These are phyloP conservation scores for Ellobium chinense DNA, from an alignment of 2,888 invertebrate genomes.

Conservation along the genomic window DNA sequence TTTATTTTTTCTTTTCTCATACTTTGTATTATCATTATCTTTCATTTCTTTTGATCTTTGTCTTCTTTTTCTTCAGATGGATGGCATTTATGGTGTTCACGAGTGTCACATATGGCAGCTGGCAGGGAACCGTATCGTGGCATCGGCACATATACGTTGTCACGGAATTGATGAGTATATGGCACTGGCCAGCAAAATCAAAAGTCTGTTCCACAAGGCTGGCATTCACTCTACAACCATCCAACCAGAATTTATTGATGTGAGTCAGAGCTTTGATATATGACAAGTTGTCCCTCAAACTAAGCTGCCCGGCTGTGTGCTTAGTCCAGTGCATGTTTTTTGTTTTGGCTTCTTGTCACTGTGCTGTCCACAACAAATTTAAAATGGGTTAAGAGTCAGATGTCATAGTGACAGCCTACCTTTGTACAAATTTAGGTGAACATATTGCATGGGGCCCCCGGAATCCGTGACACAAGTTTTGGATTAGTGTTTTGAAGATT, in stretches of 20 bases:
- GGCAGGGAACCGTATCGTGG: conserved; percentile 97
- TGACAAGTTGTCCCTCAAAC: too few relatives aligned
- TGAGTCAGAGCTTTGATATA: conserved; percentile 13
- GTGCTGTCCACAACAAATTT: too few relatives aligned
- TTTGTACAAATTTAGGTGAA: too few relatives aligned
- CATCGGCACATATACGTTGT: conserved; percentile 97
- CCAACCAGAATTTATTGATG: conserved; percentile 89
- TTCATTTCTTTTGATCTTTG: not conserved
- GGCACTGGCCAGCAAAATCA: conserved; percentile 97
- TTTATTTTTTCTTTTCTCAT: too few relatives aligned
- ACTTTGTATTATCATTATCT: not conserved
- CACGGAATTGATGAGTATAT: conserved; percentile 95
- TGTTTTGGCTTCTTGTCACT: too few relatives aligned
- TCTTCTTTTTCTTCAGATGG: conserved; percentile 81
- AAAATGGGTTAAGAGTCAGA: too few relatives aligned
- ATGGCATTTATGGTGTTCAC: conserved; percentile 96
- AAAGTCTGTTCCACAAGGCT: conserved; percentile 98
- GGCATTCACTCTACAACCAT: conserved; percentile 99
- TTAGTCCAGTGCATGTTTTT: too few relatives aligned
- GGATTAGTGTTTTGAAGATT: too few relatives aligned
- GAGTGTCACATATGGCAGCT: conserved; percentile 99
- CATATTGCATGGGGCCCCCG: too few relatives aligned
- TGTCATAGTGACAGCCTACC: too few relatives aligned
- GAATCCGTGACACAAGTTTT: too few relatives aligned
- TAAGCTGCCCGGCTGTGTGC: too few relatives aligned